A percentile compares a stretch with the other conserved stretches of the same genome.
These are phyloP conservation scores for Empis livida DNA, from an alignment of 2,888 invertebrate species.

Conservation along the genomic window DNA sequence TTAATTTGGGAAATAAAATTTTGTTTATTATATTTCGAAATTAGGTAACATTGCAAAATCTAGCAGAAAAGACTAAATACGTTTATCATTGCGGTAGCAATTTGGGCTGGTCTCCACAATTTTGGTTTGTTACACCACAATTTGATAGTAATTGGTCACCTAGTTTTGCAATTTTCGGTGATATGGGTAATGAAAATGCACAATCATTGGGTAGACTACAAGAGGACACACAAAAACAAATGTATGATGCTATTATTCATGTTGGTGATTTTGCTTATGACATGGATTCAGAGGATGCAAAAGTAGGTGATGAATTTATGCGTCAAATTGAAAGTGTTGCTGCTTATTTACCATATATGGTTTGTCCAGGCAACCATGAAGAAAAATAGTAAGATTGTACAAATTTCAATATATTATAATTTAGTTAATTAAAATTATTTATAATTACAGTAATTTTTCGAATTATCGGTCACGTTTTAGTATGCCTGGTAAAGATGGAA, in stretches of 20 bases:
- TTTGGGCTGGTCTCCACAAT: constrained; percentile 70
- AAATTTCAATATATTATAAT: too few relatives aligned
- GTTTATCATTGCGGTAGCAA: constrained; percentile 71
- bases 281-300: constrained; percentile 69
- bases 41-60: constrained; percentile 44
- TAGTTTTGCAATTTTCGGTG: constrained; percentile 76
- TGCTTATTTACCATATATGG: constrained; percentile 84
- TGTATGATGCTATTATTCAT: constrained; percentile 80
- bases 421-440: background rate
- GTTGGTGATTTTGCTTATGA: constrained; percentile 95
- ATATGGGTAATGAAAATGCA: constrained; percentile 88
- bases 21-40: too few relatives aligned
- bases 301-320: constrained; percentile 88
- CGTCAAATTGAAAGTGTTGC: constrained; percentile 80
- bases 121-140: constrained; percentile 62
- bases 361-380: constrained; percentile 88
- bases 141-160: constrained; percentile 60
- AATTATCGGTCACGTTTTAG: constrained; percentile 84
- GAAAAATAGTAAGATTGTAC: constrained; percentile 41
- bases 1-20: too few relatives aligned
- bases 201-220: constrained; percentile 70
- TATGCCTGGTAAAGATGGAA: constrained; percentile 69
- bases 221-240: constrained; percentile 62
- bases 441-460: constrained; percentile 67
- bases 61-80: constrained; percentile 51